Evolutionary conservation across 2,888 invertebrate species (phyloP).

Genomic region (Metacarcinus magister): DNA sequence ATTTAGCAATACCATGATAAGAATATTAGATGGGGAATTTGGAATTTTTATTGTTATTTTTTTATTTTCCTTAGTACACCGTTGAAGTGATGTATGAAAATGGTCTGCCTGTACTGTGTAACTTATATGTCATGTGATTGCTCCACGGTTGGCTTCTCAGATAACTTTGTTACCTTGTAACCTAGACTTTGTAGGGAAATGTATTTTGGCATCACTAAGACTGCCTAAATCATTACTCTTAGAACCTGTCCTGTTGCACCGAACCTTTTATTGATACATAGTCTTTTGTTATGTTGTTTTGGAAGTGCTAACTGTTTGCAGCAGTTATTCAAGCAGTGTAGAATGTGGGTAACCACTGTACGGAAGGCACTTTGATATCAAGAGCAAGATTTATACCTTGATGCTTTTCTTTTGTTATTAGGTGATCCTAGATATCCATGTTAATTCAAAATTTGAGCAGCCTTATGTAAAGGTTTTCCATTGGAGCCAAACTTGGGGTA

Average conservation of each 20-base stretch:
- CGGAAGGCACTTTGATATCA: constrained; percentile 26
- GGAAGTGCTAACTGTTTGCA: constrained; percentile 35
- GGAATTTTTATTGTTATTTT: background rate
- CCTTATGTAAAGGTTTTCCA: constrained; percentile 33
- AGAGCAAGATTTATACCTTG: constrained; percentile 43
- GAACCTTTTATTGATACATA: constrained; percentile 11
- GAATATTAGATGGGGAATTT: background rate
- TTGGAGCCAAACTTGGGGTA: constrained; percentile 74
- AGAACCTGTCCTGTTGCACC: constrained; percentile 40
- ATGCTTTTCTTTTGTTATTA: constrained; percentile 30
- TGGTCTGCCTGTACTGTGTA: constrained; percentile 30
- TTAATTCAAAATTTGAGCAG: constrained; percentile 52
- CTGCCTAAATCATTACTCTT: background rate
- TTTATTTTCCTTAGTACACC: background rate
- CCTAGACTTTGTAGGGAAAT: constrained; percentile 35
- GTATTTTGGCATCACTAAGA: background rate
- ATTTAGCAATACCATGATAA: constrained; percentile 46
- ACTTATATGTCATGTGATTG: constrained; percentile 65
- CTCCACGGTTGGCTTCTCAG: constrained; percentile 74
- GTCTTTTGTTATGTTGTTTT: constrained; percentile 33
- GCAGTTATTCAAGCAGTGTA: background rate
- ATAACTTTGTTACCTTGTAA: constrained; percentile 56
- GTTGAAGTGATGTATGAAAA: background rate
- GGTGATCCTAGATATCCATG: background rate
- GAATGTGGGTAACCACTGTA: constrained; percentile 38